Conservation (phyloP, 1,140 invertebrate genomes). For the Idris sp. region DNA sequence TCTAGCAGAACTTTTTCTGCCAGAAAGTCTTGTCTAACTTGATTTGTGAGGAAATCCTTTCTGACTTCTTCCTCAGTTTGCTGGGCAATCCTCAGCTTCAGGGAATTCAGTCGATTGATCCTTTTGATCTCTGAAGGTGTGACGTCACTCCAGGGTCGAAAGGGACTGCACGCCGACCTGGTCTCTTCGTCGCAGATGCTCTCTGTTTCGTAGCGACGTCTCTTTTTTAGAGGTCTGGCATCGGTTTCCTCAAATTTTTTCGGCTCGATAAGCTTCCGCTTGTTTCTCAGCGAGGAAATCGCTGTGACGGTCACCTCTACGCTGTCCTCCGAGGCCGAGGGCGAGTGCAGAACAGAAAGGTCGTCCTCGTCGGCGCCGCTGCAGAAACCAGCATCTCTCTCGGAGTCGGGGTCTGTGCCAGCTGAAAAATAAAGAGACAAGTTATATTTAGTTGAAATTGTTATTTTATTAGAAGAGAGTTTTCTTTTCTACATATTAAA, state of each 20-base stretch:
- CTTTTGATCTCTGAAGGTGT: constrained; percentile 21
- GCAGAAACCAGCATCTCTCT: constrained; percentile 85
- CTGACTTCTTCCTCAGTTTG: no score
- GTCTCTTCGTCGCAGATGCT: constrained; percentile 72
- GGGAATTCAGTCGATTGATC: no score
- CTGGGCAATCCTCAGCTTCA: no score
- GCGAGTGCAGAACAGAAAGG: constrained; percentile 81
- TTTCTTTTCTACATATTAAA: constrained; percentile 9
- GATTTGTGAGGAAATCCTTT: no score
- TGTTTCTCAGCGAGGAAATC: constrained; percentile 80
- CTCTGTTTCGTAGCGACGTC: constrained; percentile 77
- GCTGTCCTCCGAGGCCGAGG: constrained; percentile 86
- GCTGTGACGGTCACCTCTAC: constrained; percentile 83
- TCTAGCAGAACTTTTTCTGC: no score
- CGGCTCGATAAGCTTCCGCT: constrained; percentile 85
- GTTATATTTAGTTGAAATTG: constrained; percentile 2
- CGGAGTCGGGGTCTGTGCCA: constrained; percentile 72
- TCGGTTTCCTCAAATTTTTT: constrained; percentile 77
- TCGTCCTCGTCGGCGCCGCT: constrained; percentile 84
- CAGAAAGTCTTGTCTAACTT: no score
- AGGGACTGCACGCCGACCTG: constrained; percentile 75
- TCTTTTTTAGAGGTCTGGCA: constrained; percentile 83
- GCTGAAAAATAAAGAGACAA: constrained; percentile 65
- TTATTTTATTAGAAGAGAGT: constrained; percentile 7
- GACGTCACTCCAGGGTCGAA: constrained; percentile 79